Base-by-base conservation (phyloP, 1,140 invertebrate genomes). In the Andricus grossulariae region DNA sequence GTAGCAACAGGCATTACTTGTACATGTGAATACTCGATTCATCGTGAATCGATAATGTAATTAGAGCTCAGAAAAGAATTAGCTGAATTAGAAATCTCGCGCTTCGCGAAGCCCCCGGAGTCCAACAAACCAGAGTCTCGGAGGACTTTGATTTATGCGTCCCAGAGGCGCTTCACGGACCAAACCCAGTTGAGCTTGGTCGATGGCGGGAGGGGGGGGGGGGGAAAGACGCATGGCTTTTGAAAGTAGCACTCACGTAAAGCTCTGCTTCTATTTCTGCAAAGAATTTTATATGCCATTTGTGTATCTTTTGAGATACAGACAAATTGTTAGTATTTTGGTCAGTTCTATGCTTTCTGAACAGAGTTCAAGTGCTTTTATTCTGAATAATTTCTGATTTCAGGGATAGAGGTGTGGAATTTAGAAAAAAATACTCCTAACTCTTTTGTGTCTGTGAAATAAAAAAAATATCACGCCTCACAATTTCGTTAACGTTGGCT, bases 141-240 rank as follows among this genome's bases (percentile, higher is more conserved):
- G 85, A 87, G 85, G 86, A 86, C 87, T 88, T 87, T 88, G 88
- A 88, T 88, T 88, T 88, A 88, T 88, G 84, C 84, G 83, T 88
- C 87, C 87, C 87, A 83, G 85, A 84, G 88, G 88, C 87, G 86
- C 84, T 84, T 86, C 85, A 82, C 78, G 85, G 60, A 51, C 32
- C 80, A 52, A 70, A 74, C 79, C 49, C 57, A 72, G 50, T 82
- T 82, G 83, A 84, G 77, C 79, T 76, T 49, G 71, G 45, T 8
- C 16, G 18, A 50, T 25, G 71, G 13, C 15, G 57, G 18, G 52
- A 50, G 18, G 25, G 57, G 45, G 60, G 25, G 39, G 75, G 19
- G 50, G 50, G n/a, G 8, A 16, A 71, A 72, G 82, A 76, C 66
- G 55, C 77, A 71, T 66, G 13, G 57, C 57, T 66, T 16, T 66